phyloP scores from a whole-genome alignment of 2,888 invertebrate genomes.

The Oxystoma pomonae region DNA sequence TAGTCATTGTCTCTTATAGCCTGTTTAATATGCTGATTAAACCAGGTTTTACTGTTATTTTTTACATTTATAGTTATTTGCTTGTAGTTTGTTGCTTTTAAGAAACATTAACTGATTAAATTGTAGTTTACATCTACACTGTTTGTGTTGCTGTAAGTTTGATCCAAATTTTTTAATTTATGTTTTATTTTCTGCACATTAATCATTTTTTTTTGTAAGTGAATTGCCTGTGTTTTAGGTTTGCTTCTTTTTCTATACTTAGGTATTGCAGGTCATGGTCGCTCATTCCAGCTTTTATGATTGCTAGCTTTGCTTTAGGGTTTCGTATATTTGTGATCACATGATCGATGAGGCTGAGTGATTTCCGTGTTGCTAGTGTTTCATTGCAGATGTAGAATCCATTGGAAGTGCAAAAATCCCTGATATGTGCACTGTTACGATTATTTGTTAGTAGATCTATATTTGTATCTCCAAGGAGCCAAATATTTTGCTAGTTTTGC shows the following conservation, averaged over 20 bases:
- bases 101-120: neutral
- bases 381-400: neutral
- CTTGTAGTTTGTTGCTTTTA: neutral
- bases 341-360: neutral
- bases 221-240: no score
- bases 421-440: no score
- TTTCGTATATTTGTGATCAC: neutral
- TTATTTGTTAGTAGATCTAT: no score
- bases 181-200: neutral
- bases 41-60: neutral
- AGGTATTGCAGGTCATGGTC: neutral
- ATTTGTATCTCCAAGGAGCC: no score
- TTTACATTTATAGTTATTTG: neutral
- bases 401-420: neutral
- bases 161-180: neutral
- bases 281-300: neutral
- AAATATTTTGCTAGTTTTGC: no score
- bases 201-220: constrained; percentile 6
- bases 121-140: neutral
- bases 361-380: neutral
- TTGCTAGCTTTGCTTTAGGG: neutral
- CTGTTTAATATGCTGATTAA: neutral
- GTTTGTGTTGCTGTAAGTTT: neutral
- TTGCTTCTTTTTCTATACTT: no score
- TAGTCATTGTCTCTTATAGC: neutral